Evolutionary conservation across 2,113 vertebrate species (phyloP).

Genomic region (Cebus imitator): DNA sequence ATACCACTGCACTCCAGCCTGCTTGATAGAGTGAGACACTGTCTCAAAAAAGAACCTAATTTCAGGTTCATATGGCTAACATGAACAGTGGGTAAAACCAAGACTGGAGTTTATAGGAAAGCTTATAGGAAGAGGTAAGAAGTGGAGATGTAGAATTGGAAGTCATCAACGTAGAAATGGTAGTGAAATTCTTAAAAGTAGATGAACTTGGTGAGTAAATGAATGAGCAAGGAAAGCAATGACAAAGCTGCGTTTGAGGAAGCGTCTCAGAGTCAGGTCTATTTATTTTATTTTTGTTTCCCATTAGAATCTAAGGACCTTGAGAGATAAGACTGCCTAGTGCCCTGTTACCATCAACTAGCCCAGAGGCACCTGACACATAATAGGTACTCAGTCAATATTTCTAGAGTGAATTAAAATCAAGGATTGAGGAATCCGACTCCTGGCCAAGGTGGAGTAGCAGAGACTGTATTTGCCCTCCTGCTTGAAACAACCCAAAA

Average conservation of each 20-base stretch:
- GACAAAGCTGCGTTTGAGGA: neutral
- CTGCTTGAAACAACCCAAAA: neutral
- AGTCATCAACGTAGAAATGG: neutral
- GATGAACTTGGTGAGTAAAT: neutral
- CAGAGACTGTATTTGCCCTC: neutral
- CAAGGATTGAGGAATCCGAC: neutral
- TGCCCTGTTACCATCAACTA: neutral
- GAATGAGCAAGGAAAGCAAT: neutral
- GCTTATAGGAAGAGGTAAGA: neutral
- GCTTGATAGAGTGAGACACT: too few relatives aligned
- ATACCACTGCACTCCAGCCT: too few relatives aligned
- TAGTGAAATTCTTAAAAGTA: slow-evolving; percentile 12
- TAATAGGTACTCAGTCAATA: neutral
- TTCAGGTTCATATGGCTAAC: neutral
- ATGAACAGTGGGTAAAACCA: neutral
- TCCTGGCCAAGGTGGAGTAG: neutral
- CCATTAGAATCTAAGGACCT: neutral
- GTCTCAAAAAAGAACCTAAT: too few relatives aligned
- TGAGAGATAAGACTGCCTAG: neutral
- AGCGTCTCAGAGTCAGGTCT: neutral
- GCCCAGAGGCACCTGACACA: neutral
- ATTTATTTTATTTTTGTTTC: neutral
- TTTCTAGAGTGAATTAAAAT: neutral
- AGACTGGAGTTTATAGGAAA: neutral
- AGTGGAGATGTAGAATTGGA: neutral